phyloP scores from a whole-genome alignment of 2,888 invertebrate species.

The Drosophila nr. perissopoda region DNA sequence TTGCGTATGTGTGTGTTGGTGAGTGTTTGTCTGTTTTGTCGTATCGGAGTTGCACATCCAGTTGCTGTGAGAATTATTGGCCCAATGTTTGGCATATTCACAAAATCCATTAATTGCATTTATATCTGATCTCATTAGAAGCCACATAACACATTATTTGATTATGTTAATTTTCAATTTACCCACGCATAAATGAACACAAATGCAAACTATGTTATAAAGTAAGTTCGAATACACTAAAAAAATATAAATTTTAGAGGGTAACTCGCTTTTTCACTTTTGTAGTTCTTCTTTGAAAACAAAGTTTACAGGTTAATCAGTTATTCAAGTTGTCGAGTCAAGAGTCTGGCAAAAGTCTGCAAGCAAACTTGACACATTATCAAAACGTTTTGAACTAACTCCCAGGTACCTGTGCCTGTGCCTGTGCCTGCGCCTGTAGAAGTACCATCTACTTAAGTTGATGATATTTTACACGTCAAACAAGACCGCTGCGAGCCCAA shows the following conservation, averaged over 20 bases:
- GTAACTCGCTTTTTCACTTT: background rate
- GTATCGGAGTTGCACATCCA: slow-evolving; percentile 34
- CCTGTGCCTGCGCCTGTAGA: slow-evolving; percentile 6
- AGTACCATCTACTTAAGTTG: slow-evolving; percentile 62
- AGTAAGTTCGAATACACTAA: slow-evolving; percentile 15
- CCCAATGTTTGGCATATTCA: slow-evolving; percentile 39
- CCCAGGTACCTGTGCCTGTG: background rate
- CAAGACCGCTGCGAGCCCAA: slow-evolving; percentile 5
- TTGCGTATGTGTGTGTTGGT: background rate
- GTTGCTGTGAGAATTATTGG: slow-evolving; percentile 26
- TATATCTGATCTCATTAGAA: slow-evolving; percentile 27
- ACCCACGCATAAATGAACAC: background rate
- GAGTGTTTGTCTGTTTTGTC: slow-evolving; percentile 1
- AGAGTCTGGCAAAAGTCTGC: slow-evolving; percentile 25
- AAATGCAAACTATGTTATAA: slow-evolving; percentile 21
- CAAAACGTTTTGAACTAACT: slow-evolving; percentile 43
- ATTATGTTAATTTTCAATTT: slow-evolving; percentile 61
- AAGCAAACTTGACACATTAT: slow-evolving; percentile 60
- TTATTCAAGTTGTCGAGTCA: slow-evolving; percentile 40
- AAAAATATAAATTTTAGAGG: background rate
- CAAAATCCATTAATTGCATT: slow-evolving; percentile 54
- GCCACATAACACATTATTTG: slow-evolving; percentile 43
- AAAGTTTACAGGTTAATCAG: slow-evolving; percentile 48
- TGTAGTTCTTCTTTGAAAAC: background rate
- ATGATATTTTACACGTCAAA: slow-evolving; percentile 67